phyloP scores from a whole-genome alignment of 2,888 invertebrate species.

The Sympetrum striolatum region DNA sequence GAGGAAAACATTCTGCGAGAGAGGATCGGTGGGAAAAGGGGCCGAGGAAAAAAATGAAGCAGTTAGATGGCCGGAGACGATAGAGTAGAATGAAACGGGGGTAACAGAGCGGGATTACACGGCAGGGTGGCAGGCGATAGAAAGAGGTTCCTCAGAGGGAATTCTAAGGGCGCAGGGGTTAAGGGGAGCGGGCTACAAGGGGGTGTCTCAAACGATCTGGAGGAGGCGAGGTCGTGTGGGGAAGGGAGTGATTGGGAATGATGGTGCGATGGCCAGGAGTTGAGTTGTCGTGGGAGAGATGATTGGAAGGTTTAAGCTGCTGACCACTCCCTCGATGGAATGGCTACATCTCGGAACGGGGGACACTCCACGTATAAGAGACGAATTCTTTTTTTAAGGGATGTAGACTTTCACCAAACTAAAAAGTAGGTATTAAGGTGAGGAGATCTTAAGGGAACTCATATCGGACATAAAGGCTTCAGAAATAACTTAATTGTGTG shows the following conservation, averaged over 20 bases:
- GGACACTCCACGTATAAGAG: not conserved
- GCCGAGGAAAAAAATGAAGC: not conserved
- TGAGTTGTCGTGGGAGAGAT: not conserved
- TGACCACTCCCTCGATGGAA: conserved; percentile 15
- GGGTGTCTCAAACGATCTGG: not conserved
- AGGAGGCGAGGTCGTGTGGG: not conserved
- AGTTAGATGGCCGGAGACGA: conserved; percentile 23
- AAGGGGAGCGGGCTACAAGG: not conserved
- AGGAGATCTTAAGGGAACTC: not conserved
- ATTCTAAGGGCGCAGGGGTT: not conserved
- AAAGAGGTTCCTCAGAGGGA: not conserved
- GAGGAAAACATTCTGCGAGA: not conserved
- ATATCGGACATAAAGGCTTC: too few relatives aligned
- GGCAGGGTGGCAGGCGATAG: not conserved
- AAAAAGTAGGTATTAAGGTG: not conserved
- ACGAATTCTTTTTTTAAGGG: not conserved
- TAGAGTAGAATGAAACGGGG: conserved; percentile 27
- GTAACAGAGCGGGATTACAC: conserved; percentile 26
- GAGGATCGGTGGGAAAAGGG: not conserved
- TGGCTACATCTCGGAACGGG: not conserved
- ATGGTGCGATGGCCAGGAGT: not conserved
- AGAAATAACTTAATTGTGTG: too few relatives aligned
- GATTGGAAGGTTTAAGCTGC: conserved; percentile 24
- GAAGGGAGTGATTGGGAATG: not conserved
- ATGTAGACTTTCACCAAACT: not conserved